A percentile compares a stretch with the other conserved stretches of the same genome.
phyloP scores from a whole-genome alignment of 2,113 vertebrate genomes.

The Barbus barbus region DNA sequence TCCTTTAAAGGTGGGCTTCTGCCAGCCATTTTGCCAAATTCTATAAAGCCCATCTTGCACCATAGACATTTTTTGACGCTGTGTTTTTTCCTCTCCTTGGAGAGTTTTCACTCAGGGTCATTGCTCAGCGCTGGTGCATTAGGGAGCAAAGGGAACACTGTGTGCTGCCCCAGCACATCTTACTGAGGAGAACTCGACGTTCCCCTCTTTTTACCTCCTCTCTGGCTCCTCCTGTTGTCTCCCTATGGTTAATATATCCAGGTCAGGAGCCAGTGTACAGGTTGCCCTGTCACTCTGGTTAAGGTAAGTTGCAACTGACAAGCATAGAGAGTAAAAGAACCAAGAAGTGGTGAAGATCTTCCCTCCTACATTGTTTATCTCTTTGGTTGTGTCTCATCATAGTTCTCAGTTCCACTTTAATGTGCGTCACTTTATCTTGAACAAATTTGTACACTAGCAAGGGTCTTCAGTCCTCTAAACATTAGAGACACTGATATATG shows the following conservation, averaged over 20 bases:
- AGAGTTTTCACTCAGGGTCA: conserved; percentile 39
- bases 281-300: background rate
- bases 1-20: conserved; percentile 38
- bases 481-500: background rate
- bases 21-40: conserved; percentile 28
- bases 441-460: background rate
- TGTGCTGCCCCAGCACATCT: conserved; percentile 44
- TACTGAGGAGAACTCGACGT: conserved; percentile 37
- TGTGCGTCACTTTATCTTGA: background rate
- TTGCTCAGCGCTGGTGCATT: conserved; percentile 34
- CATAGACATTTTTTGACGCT: conserved; percentile 28
- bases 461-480: background rate
- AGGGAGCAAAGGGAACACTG: conserved; percentile 41
- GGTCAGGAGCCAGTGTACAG: conserved; percentile 41
- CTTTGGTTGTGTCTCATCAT: background rate
- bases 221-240: conserved; percentile 43
- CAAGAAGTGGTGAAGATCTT: background rate
- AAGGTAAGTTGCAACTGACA: background rate
- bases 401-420: background rate
- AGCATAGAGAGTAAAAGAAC: background rate
- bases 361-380: background rate
- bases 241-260: conserved; percentile 37
- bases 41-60: conserved; percentile 1
- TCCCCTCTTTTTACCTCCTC: conserved; percentile 30
- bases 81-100: conserved; percentile 19